These are phyloP conservation scores for Heliconius himera DNA, from an alignment of 1,140 invertebrate species.

Conservation along the genomic window DNA sequence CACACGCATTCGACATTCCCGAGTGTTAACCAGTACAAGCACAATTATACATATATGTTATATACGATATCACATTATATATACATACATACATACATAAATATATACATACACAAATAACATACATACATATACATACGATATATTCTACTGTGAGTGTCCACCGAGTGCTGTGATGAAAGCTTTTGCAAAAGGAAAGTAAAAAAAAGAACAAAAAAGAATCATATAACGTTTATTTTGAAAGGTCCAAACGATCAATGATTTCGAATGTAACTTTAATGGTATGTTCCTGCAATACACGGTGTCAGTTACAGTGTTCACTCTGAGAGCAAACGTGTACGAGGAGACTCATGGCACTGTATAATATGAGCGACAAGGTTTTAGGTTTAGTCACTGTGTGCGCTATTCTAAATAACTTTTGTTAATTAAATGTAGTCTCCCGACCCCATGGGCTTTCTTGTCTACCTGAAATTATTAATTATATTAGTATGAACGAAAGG, in stretches of 20 bases:
- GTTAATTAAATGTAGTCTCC: conserved; percentile 77
- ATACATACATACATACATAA: conserved; percentile 39
- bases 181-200: conserved; percentile 72
- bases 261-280: conserved; percentile 25
- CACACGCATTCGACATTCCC: conserved; percentile 55
- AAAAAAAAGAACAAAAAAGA: conserved; percentile 69
- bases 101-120: conserved; percentile 45
- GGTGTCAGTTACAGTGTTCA: conserved; percentile 28
- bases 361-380: conserved; percentile 51
- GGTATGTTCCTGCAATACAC: conserved; percentile 15
- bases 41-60: conserved; percentile 49
- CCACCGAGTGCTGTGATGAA: conserved; percentile 78
- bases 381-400: conserved; percentile 67
- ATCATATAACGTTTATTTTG: conserved; percentile 70
- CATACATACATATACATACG: conserved; percentile 49
- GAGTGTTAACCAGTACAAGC: conserved; percentile 61
- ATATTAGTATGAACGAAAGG: conserved; percentile 79
- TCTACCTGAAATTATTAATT: conserved; percentile 81
- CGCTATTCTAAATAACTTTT: conserved; percentile 60
- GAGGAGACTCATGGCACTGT: conserved; percentile 50
- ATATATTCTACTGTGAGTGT: conserved; percentile 73
- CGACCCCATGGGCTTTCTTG: conserved; percentile 75
- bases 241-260: conserved; percentile 37
- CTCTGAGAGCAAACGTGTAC: conserved; percentile 40
- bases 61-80: conserved; percentile 23